Base-by-base conservation (phyloP, 1,140 invertebrate genomes). In the Ephestia elutella region DNA sequence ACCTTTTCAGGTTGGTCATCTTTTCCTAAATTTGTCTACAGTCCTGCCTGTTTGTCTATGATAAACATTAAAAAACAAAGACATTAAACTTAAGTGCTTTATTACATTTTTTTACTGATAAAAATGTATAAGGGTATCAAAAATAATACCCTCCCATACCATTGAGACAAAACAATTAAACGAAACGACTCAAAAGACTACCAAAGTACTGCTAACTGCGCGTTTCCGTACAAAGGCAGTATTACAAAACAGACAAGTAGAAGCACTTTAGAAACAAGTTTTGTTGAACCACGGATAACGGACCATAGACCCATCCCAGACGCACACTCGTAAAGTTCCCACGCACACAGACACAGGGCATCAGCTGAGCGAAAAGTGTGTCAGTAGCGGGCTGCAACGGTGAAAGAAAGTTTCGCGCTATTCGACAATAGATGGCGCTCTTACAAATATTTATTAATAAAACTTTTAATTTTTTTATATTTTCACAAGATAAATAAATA, bases 331-430 rank as follows among this genome's bases (percentile, higher is more conserved):
- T 63, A 66, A 74, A 57, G 60, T 57, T 65, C 61, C 63, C 59
- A 55, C 66, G 61, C 62, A 66, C 64, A 68, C 57, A 48, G 28
- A 38, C 62, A 58, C 30, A 44, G 57, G 58, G 65, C 68, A 84
- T 78, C 85, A 86, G 85, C 85, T 87, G 85, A 72, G 70, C 61
- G 66, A 65, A 77, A 87, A 80, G 60, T 87, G 75, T 85, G 85
- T 87, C 81, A 87, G 65, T 78, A 82, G 78, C 80, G 77, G 78
- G 53, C 62, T 59, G 53, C 62, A 81, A 85, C 82, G 81, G 83
- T 82, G 82, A 71, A 76, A 76, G 70, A 77, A 72, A 49, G 21
- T 57, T 54, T 58, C 48, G 56, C 69, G 66, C 85, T 78, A 80
- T 75, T 85, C 73, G 60, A 49, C 63, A 57, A 69, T 56, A 86